Evolutionary conservation across 2,888 invertebrate species (phyloP).

Genomic region (Liopterus haemorrhoidalis): DNA sequence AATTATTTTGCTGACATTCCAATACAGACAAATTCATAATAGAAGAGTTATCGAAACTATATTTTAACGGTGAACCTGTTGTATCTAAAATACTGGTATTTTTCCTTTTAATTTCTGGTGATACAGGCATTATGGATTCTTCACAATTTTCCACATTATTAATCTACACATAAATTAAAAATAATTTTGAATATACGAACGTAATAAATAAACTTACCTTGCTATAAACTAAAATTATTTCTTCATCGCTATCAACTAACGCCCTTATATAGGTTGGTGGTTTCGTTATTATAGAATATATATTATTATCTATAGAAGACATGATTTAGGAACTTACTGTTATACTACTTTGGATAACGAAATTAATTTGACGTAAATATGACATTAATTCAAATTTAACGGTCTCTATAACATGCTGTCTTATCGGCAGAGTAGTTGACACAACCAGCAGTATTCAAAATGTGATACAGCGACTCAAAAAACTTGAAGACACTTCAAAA

Average conservation of each 20-base stretch:
- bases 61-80: slow-evolving; percentile 51
- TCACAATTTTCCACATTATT: not conserved
- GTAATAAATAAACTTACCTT: slow-evolving; percentile 28
- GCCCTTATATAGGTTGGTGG: slow-evolving; percentile 29
- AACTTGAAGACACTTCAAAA: too few species aligned
- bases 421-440: too few species aligned
- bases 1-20: slow-evolving; percentile 46
- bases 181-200: slow-evolving; percentile 23
- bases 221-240: slow-evolving; percentile 29
- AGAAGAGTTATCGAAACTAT: slow-evolving; percentile 46
- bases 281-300: slow-evolving; percentile 22
- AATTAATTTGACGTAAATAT: slow-evolving; percentile 27
- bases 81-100: slow-evolving; percentile 41
- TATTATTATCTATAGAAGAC: slow-evolving; percentile 26
- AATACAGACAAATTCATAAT: slow-evolving; percentile 48
- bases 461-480: too few species aligned
- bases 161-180: slow-evolving; percentile 11
- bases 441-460: too few species aligned
- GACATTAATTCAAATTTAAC: slow-evolving; percentile 11
- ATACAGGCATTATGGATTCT: not conserved
- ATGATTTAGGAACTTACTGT: slow-evolving; percentile 31
- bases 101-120: slow-evolving; percentile 21
- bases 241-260: slow-evolving; percentile 24
- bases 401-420: too few species aligned
- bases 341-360: slow-evolving; percentile 27